Conservation (phyloP, 1,140 invertebrate genomes). For the Drosophila mojavensis region DNA sequence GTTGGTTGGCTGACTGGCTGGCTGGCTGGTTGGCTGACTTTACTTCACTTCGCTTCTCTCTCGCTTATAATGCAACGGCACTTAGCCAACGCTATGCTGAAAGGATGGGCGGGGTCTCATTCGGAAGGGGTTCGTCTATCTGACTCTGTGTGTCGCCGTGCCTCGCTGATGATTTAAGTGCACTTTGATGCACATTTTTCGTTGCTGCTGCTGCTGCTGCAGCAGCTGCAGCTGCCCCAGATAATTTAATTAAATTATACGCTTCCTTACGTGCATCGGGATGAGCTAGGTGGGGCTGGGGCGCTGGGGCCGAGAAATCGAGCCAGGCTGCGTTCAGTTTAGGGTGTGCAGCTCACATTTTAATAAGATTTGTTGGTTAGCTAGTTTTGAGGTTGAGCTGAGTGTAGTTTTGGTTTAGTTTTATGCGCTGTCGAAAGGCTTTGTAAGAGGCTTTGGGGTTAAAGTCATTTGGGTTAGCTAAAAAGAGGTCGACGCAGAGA, state of each 20-base stretch:
- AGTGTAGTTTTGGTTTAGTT: constrained; percentile 79
- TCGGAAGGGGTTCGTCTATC: constrained; percentile 27
- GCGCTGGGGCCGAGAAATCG: constrained; percentile 6
- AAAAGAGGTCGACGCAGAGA: constrained; percentile 12
- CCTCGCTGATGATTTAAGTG: constrained; percentile 81
- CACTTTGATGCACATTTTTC: constrained; percentile 82
- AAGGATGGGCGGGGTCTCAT: constrained; percentile 14
- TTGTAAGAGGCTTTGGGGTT: constrained; percentile 59
- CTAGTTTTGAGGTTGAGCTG: constrained; percentile 80
- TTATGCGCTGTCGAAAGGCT: constrained; percentile 55
- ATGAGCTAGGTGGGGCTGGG: neutral
- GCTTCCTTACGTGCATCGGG: constrained; percentile 73
- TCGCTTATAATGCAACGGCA: constrained; percentile 70
- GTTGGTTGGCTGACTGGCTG: constrained; percentile 52
- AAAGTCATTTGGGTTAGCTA: constrained; percentile 64
- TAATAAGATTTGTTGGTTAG: constrained; percentile 80
- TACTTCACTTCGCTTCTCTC: constrained; percentile 39
- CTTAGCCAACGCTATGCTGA: constrained; percentile 76
- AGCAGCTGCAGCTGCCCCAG: constrained; percentile 76
- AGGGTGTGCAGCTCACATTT: constrained; percentile 64
- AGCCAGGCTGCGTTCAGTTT: constrained; percentile 49
- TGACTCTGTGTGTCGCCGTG: constrained; percentile 74
- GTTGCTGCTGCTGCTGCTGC: constrained; percentile 62
- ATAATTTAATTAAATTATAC: constrained; percentile 83
- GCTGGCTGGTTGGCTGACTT: constrained; percentile 55